Percentiles rank a stretch among this genome's conserved stretches.
phyloP scores from a whole-genome alignment of 2,113 vertebrate genomes.

The Etia nguti region DNA sequence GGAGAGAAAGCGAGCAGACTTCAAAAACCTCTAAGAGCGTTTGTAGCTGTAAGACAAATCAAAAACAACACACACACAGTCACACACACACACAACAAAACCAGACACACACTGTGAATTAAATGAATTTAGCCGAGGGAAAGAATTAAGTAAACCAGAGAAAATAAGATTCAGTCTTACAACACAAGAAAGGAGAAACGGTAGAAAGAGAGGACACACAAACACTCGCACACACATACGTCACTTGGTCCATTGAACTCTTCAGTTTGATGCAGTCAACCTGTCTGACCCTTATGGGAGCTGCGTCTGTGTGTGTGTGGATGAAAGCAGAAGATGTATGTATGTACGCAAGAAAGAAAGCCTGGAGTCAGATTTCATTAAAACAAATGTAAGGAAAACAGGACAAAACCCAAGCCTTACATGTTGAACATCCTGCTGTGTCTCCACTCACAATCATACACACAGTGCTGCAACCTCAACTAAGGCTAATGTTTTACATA shows the following conservation, averaged over 20 bases:
- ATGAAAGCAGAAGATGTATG: not conserved
- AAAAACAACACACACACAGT: conserved; percentile 28
- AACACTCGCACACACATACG: not conserved
- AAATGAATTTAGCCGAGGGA: conserved; percentile 25
- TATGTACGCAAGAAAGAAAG: not conserved
- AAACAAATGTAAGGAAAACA: not conserved
- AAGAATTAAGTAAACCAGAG: conserved; percentile 25
- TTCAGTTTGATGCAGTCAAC: conserved; percentile 40
- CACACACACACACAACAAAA: not conserved
- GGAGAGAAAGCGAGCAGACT: not conserved
- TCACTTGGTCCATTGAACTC: conserved; percentile 48
- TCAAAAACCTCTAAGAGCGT: conserved; percentile 50
- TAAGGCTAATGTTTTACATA: rapidly evolving
- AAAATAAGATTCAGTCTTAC: not conserved
- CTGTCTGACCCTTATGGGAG: conserved; percentile 26
- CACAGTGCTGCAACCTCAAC: not conserved
- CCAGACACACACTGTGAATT: conserved; percentile 21
- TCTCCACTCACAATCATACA: not conserved
- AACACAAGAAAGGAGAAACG: not conserved
- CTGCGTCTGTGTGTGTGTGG: not conserved
- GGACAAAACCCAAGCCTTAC: not conserved
- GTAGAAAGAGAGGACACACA: not conserved
- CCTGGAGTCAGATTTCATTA: not conserved
- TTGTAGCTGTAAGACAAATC: conserved; percentile 47
- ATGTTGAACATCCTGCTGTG: not conserved